Base-by-base conservation (phyloP, 2,888 invertebrate genomes). In the Aquatica leii region DNA sequence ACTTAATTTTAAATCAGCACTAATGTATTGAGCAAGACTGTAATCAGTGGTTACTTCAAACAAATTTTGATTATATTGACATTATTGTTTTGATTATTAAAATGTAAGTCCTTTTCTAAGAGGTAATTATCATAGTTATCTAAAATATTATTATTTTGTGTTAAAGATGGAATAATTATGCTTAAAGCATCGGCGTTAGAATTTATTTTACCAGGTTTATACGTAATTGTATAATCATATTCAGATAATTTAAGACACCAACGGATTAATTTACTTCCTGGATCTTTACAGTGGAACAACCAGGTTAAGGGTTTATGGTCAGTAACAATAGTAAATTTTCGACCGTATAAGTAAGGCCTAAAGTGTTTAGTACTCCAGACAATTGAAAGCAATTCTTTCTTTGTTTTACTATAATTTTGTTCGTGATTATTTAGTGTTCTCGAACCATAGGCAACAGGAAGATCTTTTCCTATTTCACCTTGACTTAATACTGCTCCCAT, bases 261-360 rank as follows among this genome's bases (percentile, higher is more conserved):
- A 5, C 37, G 3, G 12, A 37, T 9, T n/a, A 37, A 37, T 37
- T 9, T 37, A 37, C 37, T 37, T n/a, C 37, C 37, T n/a, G 37
- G 5, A 37, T 37, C 37, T 9, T 65, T 37, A 37, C 37, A 37
- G 11, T 37, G 9, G 11, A 37, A 43, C 62, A 37, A 9, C 14
- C 41, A 41, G 12, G 12, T 12, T 41, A 41, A 14, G 14, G 41
- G 41, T 41, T 12, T 9, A 14, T 41, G 41, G 14, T 41, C 41
- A 41, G 41, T n/a, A 12, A 41, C 12, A 5, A 41, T 8, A 5
- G 8, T 41, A 14, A 41, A 41, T n/a, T 41, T n/a, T 4, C 41
- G 6, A 4, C 41, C 41, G 41, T 12, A 41, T n/a, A n/a, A n/a
- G n/a, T n/a, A n/a, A n/a, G n/a, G n/a, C n/a, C n/a, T n/a, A n/a